A percentile compares a stretch with the other conserved stretches of the same genome.
Conservation (phyloP, 1,140 invertebrate genomes). For the Triops longicaudatus region DNA sequence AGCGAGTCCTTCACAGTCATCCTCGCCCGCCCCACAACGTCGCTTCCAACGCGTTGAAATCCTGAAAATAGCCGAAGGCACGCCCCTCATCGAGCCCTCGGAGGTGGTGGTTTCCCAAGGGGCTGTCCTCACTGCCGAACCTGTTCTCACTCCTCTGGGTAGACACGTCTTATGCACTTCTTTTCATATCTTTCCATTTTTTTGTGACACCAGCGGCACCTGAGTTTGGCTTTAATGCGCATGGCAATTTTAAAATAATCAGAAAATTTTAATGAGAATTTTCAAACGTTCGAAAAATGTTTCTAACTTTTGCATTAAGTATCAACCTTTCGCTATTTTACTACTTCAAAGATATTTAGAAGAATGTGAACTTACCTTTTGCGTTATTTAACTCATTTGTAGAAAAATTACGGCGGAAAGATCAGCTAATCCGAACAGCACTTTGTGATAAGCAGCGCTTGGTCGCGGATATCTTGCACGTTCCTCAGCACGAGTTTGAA, state of each 20-base stretch:
- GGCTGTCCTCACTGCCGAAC: slow-evolving; percentile 64
- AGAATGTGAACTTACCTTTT: too few relatives aligned
- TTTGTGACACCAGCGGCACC: slow-evolving; percentile 22
- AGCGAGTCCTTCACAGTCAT: slow-evolving; percentile 24
- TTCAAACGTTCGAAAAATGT: too few relatives aligned
- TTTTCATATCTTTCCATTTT: not conserved
- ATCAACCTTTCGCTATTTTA: too few relatives aligned
- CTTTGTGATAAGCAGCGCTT: slow-evolving; percentile 62
- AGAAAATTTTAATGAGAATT: not conserved
- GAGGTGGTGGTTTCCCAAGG: slow-evolving; percentile 65
- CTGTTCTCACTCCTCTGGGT: slow-evolving; percentile 70
- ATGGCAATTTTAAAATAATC: not conserved
- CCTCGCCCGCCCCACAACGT: slow-evolving; percentile 31
- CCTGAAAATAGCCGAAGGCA: slow-evolving; percentile 44
- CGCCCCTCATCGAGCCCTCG: slow-evolving; percentile 65
- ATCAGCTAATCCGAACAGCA: slow-evolving; percentile 58
- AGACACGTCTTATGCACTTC: slow-evolving; percentile 33
- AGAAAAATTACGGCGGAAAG: slow-evolving; percentile 63
- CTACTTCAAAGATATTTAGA: too few relatives aligned
- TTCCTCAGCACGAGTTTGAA: slow-evolving; percentile 60
- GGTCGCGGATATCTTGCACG: slow-evolving; percentile 64
- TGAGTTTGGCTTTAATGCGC: slow-evolving; percentile 19
- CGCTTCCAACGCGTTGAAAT: slow-evolving; percentile 41
- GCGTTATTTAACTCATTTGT: slow-evolving; percentile 29
- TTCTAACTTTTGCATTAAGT: too few relatives aligned